These are phyloP conservation scores for Macaca nemestrina DNA, from an alignment of 2,113 vertebrate species.

Conservation along the genomic window DNA sequence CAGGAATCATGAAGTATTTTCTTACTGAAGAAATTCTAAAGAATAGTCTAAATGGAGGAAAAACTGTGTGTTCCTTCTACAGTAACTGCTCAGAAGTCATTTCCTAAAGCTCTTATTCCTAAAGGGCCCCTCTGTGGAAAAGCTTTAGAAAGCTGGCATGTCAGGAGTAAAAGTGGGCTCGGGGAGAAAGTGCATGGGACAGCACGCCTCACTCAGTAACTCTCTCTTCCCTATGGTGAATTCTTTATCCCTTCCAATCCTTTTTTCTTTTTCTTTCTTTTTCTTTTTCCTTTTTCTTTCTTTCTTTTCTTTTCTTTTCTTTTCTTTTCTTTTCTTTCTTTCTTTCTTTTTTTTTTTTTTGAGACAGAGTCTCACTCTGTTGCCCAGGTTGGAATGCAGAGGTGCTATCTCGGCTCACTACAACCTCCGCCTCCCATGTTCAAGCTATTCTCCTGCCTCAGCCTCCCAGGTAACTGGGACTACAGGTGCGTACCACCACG, in stretches of 20 bases:
- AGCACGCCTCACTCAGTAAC: neutral
- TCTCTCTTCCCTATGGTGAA: neutral
- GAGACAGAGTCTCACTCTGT: too few relatives aligned
- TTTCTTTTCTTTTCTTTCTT: too few relatives aligned
- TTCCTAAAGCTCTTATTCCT: neutral
- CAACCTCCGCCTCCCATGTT: too few relatives aligned
- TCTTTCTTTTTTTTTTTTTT: too few relatives aligned
- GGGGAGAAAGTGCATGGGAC: neutral
- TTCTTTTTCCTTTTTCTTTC: too few relatives aligned
- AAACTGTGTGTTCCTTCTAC: neutral
- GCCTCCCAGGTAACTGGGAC: too few relatives aligned
- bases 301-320: too few relatives aligned
- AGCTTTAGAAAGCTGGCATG: neutral
- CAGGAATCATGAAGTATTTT: neutral
- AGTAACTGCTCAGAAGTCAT: neutral
- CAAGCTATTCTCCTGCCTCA: too few relatives aligned
- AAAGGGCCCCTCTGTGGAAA: neutral
- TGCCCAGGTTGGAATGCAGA: too few relatives aligned
- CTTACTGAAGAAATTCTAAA: neutral
- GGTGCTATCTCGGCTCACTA: too few relatives aligned
- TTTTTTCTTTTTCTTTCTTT: too few relatives aligned
- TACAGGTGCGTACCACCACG: too few relatives aligned
- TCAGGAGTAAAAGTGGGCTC: neutral
- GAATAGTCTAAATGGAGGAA: neutral
- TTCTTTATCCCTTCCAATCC: neutral